These are phyloP conservation scores for Druon quercuslanigerum DNA, from an alignment of 1,140 invertebrate genomes.

Conservation along the genomic window DNA sequence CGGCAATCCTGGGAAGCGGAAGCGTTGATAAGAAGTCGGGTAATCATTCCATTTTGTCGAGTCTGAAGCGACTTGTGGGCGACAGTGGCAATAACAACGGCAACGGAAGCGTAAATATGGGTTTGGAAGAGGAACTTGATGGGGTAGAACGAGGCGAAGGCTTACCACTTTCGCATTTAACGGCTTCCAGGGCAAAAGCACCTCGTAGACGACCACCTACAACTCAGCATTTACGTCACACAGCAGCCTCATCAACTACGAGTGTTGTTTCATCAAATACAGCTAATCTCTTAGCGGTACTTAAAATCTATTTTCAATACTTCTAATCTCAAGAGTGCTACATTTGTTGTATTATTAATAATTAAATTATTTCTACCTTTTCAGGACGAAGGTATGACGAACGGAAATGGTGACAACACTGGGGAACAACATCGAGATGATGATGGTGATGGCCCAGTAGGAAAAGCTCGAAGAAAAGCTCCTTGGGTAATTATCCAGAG, in stretches of 20 bases:
- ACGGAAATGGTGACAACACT: constrained; percentile 62
- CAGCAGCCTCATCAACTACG: constrained; percentile 41
- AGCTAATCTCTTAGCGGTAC: constrained; percentile 48
- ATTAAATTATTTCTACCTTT: constrained; percentile 34
- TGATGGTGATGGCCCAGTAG: constrained; percentile 58
- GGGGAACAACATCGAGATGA: constrained; percentile 61
- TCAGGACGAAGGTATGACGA: constrained; percentile 68
- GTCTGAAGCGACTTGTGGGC: constrained; percentile 64
- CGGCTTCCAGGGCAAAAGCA: constrained; percentile 79
- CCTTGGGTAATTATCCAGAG: constrained; percentile 65
- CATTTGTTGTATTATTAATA: not conserved
- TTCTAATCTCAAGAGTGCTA: not conserved
- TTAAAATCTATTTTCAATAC: constrained; percentile 23
- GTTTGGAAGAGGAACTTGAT: constrained; percentile 76
- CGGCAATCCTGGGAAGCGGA: constrained; percentile 38
- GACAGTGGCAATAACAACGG: constrained; percentile 58
- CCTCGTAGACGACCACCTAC: constrained; percentile 81
- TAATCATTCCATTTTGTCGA: constrained; percentile 61
- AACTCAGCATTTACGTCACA: constrained; percentile 67
- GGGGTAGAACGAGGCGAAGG: constrained; percentile 76
- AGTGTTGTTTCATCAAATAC: constrained; percentile 41
- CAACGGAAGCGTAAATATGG: constrained; percentile 54
- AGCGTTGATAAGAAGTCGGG: constrained; percentile 61
- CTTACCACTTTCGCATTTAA: constrained; percentile 79
- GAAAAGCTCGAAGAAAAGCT: constrained; percentile 65